These are phyloP conservation scores for Mayetiola destructor DNA, from an alignment of 2,888 invertebrate species.

Conservation along the genomic window DNA sequence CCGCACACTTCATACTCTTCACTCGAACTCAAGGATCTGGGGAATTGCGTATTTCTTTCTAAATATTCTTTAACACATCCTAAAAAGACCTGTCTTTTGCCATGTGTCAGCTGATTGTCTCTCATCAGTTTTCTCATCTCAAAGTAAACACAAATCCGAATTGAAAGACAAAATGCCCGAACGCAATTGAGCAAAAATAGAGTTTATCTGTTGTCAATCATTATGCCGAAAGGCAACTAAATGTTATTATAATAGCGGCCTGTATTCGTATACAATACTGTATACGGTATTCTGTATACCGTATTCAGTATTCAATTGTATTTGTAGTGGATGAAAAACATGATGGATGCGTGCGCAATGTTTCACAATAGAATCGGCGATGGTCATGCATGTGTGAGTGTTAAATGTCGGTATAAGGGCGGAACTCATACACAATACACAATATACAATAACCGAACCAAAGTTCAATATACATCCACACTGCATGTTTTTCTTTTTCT, in stretches of 20 bases:
- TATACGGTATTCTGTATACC: not conserved
- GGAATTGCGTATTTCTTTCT: too few species aligned
- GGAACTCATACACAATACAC: conserved; percentile 11
- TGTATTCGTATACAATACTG: not conserved
- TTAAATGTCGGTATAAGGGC: conserved; percentile 3
- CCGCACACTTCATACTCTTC: too few species aligned
- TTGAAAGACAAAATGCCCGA: too few species aligned
- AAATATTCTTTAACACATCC: too few species aligned
- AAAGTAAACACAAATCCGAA: too few species aligned
- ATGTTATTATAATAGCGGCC: not conserved
- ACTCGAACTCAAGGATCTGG: too few species aligned
- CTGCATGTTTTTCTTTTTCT: too few species aligned
- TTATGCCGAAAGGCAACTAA: not conserved
- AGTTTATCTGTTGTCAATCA: not conserved
- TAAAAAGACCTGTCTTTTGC: too few species aligned
- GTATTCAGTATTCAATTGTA: not conserved
- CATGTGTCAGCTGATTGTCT: too few species aligned
- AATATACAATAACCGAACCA: not conserved
- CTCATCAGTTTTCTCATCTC: too few species aligned
- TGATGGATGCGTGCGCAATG: not conserved
- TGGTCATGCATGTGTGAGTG: not conserved
- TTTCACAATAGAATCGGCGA: not conserved
- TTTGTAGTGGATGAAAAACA: too few species aligned
- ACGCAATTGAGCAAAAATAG: too few species aligned
- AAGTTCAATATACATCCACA: not conserved